Conservation (phyloP, 92 coral and sea anemone genomes). For the Siderastrea radians region DNA sequence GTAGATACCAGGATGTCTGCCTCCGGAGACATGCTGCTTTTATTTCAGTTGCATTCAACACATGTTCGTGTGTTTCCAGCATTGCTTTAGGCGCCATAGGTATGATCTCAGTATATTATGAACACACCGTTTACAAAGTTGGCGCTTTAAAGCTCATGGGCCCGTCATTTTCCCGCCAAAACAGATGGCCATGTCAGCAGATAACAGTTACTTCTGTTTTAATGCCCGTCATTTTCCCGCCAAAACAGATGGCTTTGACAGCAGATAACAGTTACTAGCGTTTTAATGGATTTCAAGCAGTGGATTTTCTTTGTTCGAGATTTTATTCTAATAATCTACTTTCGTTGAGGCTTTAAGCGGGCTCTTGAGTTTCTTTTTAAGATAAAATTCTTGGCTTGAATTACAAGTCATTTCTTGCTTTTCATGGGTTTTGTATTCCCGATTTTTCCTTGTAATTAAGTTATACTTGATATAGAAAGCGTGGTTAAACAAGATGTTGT, state of each 20-base stretch:
- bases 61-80: slow-evolving; percentile 47
- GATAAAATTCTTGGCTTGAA: slow-evolving; percentile 16
- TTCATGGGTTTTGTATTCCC: slow-evolving; percentile 3
- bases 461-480: slow-evolving; percentile 4
- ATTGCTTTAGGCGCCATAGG: slow-evolving; percentile 45
- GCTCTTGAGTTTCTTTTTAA: slow-evolving; percentile 3
- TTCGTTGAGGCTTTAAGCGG: background rate
- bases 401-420: slow-evolving; percentile 13
- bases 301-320: background rate
- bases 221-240: slow-evolving; percentile 43
- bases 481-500: background rate
- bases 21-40: slow-evolving; percentile 58
- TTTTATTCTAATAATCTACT: slow-evolving; percentile 6
- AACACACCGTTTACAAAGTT: slow-evolving; percentile 7
- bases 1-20: slow-evolving; percentile 52
- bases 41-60: slow-evolving; percentile 42
- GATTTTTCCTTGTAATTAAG: background rate
- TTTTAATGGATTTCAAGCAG: background rate
- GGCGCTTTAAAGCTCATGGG: slow-evolving; percentile 10
- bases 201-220: background rate
- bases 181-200: slow-evolving; percentile 33
- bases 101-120: background rate
- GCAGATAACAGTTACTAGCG: background rate
- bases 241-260: slow-evolving; percentile 32
- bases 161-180: slow-evolving; percentile 49